A percentile compares a stretch with the other conserved stretches of the same genome.
Evolutionary conservation across 1,140 invertebrate species (phyloP).

Genomic region (Amyelois transitella): DNA sequence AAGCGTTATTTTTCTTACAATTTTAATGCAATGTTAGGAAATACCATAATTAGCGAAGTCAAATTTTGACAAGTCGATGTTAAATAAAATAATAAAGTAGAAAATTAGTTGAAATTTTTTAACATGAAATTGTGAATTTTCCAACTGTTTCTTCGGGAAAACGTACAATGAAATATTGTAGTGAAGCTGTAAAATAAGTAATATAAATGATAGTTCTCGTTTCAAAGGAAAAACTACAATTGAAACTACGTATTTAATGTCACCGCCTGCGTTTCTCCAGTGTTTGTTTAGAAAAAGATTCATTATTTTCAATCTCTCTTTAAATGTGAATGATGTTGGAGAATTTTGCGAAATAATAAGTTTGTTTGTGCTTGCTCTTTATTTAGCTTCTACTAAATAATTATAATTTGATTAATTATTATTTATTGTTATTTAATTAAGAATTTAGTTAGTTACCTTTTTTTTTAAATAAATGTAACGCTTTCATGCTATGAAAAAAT

Average conservation of each 20-base stretch:
- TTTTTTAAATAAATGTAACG: too few species aligned
- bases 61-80: too few species aligned
- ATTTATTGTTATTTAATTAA: too few species aligned
- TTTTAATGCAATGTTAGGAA: too few species aligned
- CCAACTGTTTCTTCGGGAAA: neutral
- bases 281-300: neutral
- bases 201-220: neutral
- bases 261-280: neutral
- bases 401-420: too few species aligned
- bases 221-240: neutral
- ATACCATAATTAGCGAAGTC: too few species aligned
- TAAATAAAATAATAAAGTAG: too few species aligned
- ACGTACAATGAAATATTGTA: neutral
- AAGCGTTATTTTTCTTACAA: too few species aligned
- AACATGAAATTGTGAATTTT: neutral
- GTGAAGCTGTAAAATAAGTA: neutral
- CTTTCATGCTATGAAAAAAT: too few species aligned
- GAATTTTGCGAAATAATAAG: neutral
- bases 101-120: neutral
- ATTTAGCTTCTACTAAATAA: too few species aligned
- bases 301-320: neutral
- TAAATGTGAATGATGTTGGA: neutral
- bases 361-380: neutral
- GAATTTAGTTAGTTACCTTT: too few species aligned
- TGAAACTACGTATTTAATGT: neutral